phyloP scores from a whole-genome alignment of 2,113 vertebrate species.

The Edolisoma coerulescens region DNA sequence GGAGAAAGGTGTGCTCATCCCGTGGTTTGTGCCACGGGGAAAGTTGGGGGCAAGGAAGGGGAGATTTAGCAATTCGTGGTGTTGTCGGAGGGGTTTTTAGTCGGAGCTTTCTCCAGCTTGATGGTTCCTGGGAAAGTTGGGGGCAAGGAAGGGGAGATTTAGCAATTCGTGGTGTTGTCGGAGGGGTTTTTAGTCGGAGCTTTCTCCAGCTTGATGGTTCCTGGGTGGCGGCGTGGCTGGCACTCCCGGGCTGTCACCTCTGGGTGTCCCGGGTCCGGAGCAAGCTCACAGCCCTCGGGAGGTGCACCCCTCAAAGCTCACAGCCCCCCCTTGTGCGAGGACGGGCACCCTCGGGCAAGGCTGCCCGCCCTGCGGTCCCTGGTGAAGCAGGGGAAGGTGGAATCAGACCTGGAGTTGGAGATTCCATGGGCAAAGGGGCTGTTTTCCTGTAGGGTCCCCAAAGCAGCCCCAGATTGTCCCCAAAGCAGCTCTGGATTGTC shows the following conservation, averaged over 20 bases:
- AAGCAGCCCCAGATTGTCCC: neutral
- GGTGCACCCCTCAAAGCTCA: neutral
- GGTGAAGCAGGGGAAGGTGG: neutral
- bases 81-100: neutral
- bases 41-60: neutral
- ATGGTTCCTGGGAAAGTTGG: neutral
- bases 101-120: too few species aligned
- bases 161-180: rapidly evolving
- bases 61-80: rapidly evolving
- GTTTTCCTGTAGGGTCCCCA: neutral
- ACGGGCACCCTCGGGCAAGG: neutral
- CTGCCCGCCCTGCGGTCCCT: too few species aligned
- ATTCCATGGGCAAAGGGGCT: neutral
- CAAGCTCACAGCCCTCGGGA: rapidly evolving
- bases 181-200: neutral
- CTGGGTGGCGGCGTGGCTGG: neutral
- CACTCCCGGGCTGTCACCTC: neutral
- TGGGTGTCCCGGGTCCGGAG: rapidly evolving
- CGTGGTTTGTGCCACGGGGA: rapidly evolving
- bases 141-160: neutral
- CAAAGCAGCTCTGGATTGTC: neutral
- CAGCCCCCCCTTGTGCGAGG: rapidly evolving
- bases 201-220: neutral
- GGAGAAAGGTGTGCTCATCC: rapidly evolving
- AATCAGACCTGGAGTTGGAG: neutral